These are phyloP conservation scores for Kobus ellipsiprymnus DNA, from an alignment of 2,113 vertebrate genomes.

Conservation along the genomic window DNA sequence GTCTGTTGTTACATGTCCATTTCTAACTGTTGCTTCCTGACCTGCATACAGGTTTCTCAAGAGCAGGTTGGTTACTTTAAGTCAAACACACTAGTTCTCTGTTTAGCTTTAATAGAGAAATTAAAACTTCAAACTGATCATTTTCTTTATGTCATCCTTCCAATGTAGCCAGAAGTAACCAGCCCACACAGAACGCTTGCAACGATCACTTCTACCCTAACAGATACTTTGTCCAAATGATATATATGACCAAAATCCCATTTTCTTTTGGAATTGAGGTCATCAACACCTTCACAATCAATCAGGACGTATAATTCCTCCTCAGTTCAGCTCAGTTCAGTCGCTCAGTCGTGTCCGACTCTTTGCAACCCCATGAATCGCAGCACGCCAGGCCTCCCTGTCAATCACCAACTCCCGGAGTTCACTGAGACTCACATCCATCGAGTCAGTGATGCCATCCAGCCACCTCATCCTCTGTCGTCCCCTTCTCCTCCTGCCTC, in stretches of 20 bases:
- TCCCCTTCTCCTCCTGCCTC: no score
- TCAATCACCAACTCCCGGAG: no score
- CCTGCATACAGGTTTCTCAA: background rate
- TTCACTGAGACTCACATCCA: no score
- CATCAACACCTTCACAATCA: background rate
- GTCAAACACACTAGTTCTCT: background rate
- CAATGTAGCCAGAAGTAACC: background rate
- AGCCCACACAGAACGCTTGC: background rate
- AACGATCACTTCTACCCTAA: background rate
- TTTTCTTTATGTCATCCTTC: background rate
- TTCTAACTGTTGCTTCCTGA: background rate
- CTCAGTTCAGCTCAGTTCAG: background rate
- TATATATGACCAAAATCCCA: background rate
- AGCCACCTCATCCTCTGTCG: no score
- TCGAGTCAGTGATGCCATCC: no score
- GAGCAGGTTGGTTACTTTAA: background rate
- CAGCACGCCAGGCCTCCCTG: no score
- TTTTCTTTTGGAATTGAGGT: background rate
- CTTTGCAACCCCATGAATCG: no score
- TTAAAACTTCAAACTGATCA: background rate
- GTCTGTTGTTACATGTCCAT: background rate
- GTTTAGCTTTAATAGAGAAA: background rate
- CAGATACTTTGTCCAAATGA: background rate
- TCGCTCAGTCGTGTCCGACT: no score
- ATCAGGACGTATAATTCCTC: background rate